Evolutionary conservation across 1,140 invertebrate species (phyloP).

Genomic region (Eufriesea mexicana): DNA sequence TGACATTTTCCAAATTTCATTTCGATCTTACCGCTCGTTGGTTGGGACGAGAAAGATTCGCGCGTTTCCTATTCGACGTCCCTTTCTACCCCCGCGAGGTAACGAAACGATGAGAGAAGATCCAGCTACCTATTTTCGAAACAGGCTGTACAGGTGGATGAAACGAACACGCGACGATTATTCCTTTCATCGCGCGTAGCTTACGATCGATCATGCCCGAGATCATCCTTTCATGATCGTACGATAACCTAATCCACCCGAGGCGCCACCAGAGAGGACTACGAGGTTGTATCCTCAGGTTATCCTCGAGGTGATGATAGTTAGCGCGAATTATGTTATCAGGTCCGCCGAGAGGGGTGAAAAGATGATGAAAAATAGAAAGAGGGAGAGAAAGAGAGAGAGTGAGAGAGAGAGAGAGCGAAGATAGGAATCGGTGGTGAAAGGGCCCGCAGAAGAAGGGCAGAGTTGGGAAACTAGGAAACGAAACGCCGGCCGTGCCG

Average conservation of each 20-base stretch:
- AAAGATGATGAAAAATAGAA: not conserved
- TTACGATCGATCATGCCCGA: not conserved
- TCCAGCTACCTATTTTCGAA: not conserved
- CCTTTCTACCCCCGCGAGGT: not conserved
- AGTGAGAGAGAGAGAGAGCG: not conserved
- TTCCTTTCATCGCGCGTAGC: not conserved
- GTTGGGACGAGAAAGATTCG: not conserved
- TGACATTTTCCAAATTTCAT: not conserved
- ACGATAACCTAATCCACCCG: not conserved
- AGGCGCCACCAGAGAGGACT: not conserved
- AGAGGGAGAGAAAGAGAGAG: not conserved
- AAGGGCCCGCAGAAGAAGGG: too few relatives aligned
- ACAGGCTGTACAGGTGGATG: not conserved
- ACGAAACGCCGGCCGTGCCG: constrained; percentile 31
- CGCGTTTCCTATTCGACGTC: not conserved
- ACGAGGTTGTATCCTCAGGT: not conserved
- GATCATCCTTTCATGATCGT: not conserved
- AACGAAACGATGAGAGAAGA: not conserved
- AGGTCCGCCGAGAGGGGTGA: not conserved
- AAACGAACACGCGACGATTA: not conserved
- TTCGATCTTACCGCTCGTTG: not conserved
- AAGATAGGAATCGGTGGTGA: constrained; percentile 26
- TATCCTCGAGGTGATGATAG: not conserved
- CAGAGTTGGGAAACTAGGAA: constrained; percentile 22
- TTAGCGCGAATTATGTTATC: constrained; percentile 54